Evolutionary conservation across 2,113 vertebrate genomes (phyloP), one percentile per base, ranked within the genome.

Genomic region (Semicossyphus pulcher): DNA sequence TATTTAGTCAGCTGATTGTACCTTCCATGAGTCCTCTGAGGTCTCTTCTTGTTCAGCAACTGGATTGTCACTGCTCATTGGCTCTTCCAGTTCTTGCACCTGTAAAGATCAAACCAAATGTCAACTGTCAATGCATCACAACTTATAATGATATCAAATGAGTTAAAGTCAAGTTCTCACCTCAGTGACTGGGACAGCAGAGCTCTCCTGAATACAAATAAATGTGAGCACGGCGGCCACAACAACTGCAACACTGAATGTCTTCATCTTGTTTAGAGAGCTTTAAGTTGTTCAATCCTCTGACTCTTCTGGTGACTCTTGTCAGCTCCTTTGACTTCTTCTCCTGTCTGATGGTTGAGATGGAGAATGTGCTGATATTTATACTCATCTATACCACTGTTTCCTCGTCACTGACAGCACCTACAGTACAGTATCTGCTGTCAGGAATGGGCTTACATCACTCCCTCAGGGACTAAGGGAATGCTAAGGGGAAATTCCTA

Each of bases 1-100:
- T n/a, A n/a, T 51, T 45, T 36, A 42, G 57, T 52, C 39, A 72
- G 44, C 18, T 25, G 18, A 66, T 44, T 2, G 10, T 78, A 92
- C 91, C 85, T 83, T 70, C 80, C 58, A 72, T 5, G 52, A 73
- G 54, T 63, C 57, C 10, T 15, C 58, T 64, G 69, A 63, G 7
- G 29, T 60, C 39, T 72, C 48, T 15, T 42, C 59, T 23, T 53
- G 34, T 6, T 53, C 60, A 14, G 56, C 34, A 45, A 7, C 68
- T 23, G 45, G 44, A 39, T 34, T 44, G 29, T 78, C 48, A 3
- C 5, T 41, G 37, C 47, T 62, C 53, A 47, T 21, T 1, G 12
- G 47, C 32, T 77, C 72, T 37, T 78, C 76, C 4, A 28, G 6
- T 4, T 72, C 71, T 8, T 29, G 59, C 2, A 58, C 21, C 87